Evolutionary conservation across 2,888 invertebrate species (phyloP).

Genomic region (Sphaeridia pumilis): DNA sequence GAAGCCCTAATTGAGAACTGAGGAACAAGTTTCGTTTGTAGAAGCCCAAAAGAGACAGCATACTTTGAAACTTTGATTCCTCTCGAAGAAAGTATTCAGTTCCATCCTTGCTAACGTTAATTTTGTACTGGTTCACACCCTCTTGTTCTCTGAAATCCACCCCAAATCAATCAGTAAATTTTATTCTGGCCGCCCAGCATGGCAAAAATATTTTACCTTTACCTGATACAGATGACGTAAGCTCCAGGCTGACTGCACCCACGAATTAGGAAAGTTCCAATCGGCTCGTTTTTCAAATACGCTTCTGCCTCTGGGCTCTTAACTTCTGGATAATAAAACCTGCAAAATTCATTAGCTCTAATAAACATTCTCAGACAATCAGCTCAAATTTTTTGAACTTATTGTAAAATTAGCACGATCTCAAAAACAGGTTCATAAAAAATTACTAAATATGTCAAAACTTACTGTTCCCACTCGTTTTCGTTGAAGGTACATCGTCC

Average conservation of each 20-base stretch:
- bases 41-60: constrained; percentile 29
- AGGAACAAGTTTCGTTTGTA: constrained; percentile 31
- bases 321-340: too few species aligned
- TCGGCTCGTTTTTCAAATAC: not conserved
- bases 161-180: too few species aligned
- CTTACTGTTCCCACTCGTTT: too few species aligned
- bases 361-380: too few species aligned
- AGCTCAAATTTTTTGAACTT: too few species aligned
- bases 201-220: too few species aligned
- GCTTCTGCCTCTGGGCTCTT: not conserved
- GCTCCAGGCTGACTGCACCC: not conserved
- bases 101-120: constrained; percentile 9
- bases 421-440: too few species aligned
- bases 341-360: too few species aligned
- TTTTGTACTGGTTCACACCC: constrained; percentile 22
- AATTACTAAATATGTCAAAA: too few species aligned
- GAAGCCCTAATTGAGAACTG: not conserved
- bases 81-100: constrained; percentile 24
- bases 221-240: constrained; percentile 1
- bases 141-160: constrained; percentile 28
- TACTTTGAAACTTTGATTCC: constrained; percentile 27
- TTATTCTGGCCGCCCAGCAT: too few species aligned
- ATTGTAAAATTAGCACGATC: too few species aligned
- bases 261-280: not conserved
- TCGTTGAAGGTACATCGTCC: too few species aligned